Evolutionary conservation across 1,140 invertebrate genomes (phyloP).

Genomic region (Sarcophaga peregrina): DNA sequence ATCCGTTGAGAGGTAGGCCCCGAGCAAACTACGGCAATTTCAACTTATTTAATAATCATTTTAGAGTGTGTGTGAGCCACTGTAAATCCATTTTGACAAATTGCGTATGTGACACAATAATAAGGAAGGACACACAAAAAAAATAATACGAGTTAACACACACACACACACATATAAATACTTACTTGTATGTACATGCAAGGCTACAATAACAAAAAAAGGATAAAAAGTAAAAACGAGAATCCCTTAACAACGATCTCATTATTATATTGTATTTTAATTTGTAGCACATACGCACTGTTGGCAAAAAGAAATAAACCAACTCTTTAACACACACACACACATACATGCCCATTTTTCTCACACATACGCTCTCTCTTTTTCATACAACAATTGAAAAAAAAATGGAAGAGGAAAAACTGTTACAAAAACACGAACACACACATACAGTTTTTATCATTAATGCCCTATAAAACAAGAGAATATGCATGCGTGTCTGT

Average conservation of each 20-base stretch:
- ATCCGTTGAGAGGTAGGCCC: background rate
- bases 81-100: background rate
- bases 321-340: too few relatives aligned
- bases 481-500: background rate
- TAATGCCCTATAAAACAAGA: conserved; percentile 10
- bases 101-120: background rate
- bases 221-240: too few relatives aligned
- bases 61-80: too few relatives aligned
- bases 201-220: background rate
- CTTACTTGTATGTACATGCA: too few relatives aligned
- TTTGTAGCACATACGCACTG: conserved; percentile 12
- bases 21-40: too few relatives aligned
- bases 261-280: conserved; percentile 26
- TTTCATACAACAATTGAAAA: too few relatives aligned
- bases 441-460: background rate
- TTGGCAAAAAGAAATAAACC: background rate
- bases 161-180: background rate
- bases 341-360: too few relatives aligned
- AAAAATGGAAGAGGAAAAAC: background rate
- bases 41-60: too few relatives aligned
- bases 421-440: background rate
- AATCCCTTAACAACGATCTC: conserved; percentile 7
- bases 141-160: background rate
- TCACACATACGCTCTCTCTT: too few relatives aligned
- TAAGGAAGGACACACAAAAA: background rate